Evolutionary conservation across 2,888 invertebrate species (phyloP), one percentile per base, ranked within the genome.

Genomic region (Amblyjoppa fuscipennis): DNA sequence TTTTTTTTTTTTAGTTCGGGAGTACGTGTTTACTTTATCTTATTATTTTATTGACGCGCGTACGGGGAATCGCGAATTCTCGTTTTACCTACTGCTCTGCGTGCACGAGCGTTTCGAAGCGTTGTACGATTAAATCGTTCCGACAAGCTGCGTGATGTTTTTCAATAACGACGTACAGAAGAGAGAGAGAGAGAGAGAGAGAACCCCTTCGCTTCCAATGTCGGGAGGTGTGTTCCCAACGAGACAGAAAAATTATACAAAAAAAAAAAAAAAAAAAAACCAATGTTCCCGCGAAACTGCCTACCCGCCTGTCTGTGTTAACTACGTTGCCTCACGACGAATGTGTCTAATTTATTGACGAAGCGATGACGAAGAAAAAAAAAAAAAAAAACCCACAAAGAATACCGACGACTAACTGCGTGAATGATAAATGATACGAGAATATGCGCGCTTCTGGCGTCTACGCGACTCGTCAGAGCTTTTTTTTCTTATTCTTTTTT

Each of bases 281-380:
- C 68, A 66, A 84, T 71, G 77, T 81, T 88, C 79, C 83, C 87
- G 84, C 85, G 73, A 85, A 84, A 88, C 86, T 89, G 89, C 88
- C 91, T 89, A 89, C 86, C 89, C 87, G 87, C 87, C 88, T 91
- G 88, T 84, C 89, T 89, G 87, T 89, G 88, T 89, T 87, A 88
- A 88, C 90, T 90, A 87, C 88, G 85, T 89, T 91, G 90, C 91
- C 91, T 91, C 89, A 61, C 61, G 88, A 91, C 81, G 87, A 88
- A 90, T 88, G 83, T 89, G 89, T 91, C 89, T 91, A 88, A 90
- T 90, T 91, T 90, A 91, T 90, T 90, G 83, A 80, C 59, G 76
- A 74, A 84, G 70, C 79, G 80, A 83, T 76, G 64, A 83, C 38
- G 16, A 69, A 49, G 16, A 28, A 38, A 7, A 11, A 31, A 20